Percentiles rank a stretch among this genome's conserved stretches.
Conservation (phyloP, 2,888 invertebrate species). For the Drosophila hamatofila region DNA sequence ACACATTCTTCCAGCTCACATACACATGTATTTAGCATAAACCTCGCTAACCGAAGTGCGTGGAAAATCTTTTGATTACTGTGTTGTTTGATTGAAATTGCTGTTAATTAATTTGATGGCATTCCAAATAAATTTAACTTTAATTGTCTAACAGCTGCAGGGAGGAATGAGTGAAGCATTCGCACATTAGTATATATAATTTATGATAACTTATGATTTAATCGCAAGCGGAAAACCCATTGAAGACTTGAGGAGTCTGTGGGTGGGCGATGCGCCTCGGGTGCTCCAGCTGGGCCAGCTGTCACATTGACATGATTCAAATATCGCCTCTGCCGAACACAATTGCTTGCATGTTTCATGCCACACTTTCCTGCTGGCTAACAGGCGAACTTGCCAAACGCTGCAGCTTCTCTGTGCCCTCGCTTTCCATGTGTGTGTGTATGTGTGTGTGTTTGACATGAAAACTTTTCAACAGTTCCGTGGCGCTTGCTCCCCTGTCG, state of each 20-base stretch:
- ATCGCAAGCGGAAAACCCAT: conserved; percentile 27
- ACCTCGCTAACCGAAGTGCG: conserved; percentile 17
- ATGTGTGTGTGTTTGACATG: conserved; percentile 37
- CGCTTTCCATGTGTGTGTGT: conserved; percentile 2
- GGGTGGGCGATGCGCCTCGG: neutral
- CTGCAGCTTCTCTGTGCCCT: conserved; percentile 16
- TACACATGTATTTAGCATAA: conserved; percentile 5
- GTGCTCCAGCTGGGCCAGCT: conserved; percentile 13
- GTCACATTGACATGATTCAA: conserved; percentile 33
- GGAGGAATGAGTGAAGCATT: neutral
- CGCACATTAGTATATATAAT: conserved; percentile 6
- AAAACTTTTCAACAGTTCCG: conserved; percentile 21
- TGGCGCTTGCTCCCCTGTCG: conserved; percentile 11
- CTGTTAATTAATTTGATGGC: conserved; percentile 55
- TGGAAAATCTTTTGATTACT: conserved; percentile 45
- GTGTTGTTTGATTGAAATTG: conserved; percentile 49
- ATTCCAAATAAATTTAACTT: conserved; percentile 57
- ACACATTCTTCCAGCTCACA: conserved; percentile 31
- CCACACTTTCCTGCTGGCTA: conserved; percentile 21
- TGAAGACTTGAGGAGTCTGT: conserved; percentile 4
- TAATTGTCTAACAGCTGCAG: conserved; percentile 59
- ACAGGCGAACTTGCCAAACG: conserved; percentile 21
- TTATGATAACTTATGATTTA: conserved; percentile 43
- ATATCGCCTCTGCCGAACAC: conserved; percentile 13
- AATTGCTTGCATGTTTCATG: conserved; percentile 19